phyloP scores from a whole-genome alignment of 1,140 invertebrate species.

The Archivesica marissinica region DNA sequence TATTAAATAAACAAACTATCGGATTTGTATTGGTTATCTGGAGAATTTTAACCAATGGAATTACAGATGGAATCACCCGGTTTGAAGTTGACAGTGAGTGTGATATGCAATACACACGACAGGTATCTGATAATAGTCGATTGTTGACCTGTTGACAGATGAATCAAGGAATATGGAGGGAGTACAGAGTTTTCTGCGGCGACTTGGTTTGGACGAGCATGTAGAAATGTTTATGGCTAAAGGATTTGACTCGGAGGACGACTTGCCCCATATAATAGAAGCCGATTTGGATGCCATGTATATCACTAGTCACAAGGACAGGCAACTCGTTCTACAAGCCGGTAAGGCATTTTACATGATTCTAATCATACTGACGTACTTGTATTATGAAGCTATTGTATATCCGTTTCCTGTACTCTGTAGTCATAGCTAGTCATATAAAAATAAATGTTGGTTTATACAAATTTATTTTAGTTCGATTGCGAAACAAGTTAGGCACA shows the following conservation, averaged over 20 bases:
- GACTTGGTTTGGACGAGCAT: conserved; percentile 74
- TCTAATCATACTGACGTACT: too few species aligned
- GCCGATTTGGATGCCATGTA: conserved; percentile 75
- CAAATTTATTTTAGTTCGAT: too few species aligned
- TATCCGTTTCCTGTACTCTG: too few species aligned
- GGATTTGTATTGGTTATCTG: not conserved
- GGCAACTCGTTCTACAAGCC: conserved; percentile 67
- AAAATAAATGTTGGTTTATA: too few species aligned
- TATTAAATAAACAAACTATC: not conserved
- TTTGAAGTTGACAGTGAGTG: conserved; percentile 1
- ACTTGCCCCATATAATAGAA: conserved; percentile 69
- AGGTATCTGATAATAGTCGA: too few species aligned
- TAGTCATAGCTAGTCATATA: too few species aligned
- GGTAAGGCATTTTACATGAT: conserved; percentile 67
- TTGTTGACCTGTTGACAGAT: not conserved
- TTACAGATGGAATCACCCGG: not conserved
- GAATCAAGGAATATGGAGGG: conserved; percentile 68
- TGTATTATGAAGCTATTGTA: too few species aligned
- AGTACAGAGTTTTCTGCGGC: conserved; percentile 72
- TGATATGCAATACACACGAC: too few species aligned
- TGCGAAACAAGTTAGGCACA: too few species aligned
- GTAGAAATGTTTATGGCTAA: conserved; percentile 77
- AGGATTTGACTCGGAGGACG: conserved; percentile 77
- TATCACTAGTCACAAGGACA: conserved; percentile 69
- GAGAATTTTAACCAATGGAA: not conserved